phyloP scores from a whole-genome alignment of 2,113 vertebrate genomes.

The Panthera uncia region DNA sequence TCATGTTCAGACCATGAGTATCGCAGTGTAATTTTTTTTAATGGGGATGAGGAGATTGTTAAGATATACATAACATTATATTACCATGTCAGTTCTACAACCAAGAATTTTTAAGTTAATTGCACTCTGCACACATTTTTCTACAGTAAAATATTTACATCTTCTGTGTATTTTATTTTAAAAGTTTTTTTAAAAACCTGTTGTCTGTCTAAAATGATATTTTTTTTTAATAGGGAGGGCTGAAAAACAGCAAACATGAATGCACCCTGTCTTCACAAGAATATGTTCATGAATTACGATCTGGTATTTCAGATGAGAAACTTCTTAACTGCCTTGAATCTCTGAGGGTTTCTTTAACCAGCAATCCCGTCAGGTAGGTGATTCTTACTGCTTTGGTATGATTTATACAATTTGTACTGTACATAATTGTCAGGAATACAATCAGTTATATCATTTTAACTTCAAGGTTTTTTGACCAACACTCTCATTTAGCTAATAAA shows the following conservation, averaged over 20 bases:
- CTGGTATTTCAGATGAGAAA: constrained; percentile 96
- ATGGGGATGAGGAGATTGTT: background rate
- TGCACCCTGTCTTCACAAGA: constrained; percentile 97
- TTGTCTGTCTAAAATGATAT: constrained; percentile 1
- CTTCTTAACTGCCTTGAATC: constrained; percentile 98
- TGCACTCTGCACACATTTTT: background rate
- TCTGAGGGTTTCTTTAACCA: constrained; percentile 96
- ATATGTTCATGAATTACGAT: constrained; percentile 96
- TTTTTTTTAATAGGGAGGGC: constrained; percentile 89
- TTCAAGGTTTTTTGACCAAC: background rate
- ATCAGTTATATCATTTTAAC: background rate
- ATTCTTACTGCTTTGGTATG: background rate
- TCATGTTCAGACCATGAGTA: background rate
- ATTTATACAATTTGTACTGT: background rate
- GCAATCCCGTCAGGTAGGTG: constrained; percentile 97
- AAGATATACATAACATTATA: background rate
- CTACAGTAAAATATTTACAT: background rate
- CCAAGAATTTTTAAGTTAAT: background rate
- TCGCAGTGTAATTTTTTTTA: constrained; percentile 41
- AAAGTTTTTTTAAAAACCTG: background rate
- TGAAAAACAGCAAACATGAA: constrained; percentile 98
- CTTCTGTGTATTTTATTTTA: constrained; percentile 15
- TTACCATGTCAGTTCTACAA: background rate
- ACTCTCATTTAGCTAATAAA: constrained; percentile 3
- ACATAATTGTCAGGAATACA: background rate